These are phyloP conservation scores for Phaenicophaeus curvirostris DNA, from an alignment of 2,797 vertebrate genomes.

Conservation along the genomic window DNA sequence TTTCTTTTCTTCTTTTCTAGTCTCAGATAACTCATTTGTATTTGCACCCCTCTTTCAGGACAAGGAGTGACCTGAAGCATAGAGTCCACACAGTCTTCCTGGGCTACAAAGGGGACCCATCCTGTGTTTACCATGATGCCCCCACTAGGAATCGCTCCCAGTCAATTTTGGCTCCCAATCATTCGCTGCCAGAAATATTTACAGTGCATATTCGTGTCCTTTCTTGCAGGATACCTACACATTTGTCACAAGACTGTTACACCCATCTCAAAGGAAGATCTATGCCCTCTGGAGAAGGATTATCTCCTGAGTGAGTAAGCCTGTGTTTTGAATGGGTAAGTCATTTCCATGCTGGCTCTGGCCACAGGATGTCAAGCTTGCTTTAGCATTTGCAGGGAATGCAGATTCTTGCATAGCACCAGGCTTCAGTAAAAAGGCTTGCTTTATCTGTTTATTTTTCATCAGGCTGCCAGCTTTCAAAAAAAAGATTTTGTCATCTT, in stretches of 20 bases:
- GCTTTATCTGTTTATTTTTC: not conserved
- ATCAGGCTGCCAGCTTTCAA: not conserved
- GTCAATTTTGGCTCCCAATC: not conserved
- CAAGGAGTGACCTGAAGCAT: not conserved
- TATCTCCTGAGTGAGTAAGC: not conserved
- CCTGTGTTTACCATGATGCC: not conserved
- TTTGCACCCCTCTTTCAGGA: not conserved
- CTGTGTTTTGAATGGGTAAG: not conserved
- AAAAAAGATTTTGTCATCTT: not conserved
- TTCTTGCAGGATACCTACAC: not conserved
- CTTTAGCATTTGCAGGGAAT: not conserved
- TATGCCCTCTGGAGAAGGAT: not conserved
- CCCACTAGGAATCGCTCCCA: not conserved
- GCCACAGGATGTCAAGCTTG: conserved; percentile 59
- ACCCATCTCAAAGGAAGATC: not conserved
- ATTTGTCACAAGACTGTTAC: not conserved
- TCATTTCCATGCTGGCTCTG: not conserved
- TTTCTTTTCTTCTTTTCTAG: not conserved
- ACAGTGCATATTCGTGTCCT: not conserved
- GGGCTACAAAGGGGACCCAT: not conserved
- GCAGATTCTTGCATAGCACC: not conserved
- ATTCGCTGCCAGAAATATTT: not conserved
- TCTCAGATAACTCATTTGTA: not conserved
- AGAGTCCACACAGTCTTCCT: not conserved
- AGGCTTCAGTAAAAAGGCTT: not conserved